Conservation (phyloP, 1,140 invertebrate species). For the Ceratina calcarata region DNA sequence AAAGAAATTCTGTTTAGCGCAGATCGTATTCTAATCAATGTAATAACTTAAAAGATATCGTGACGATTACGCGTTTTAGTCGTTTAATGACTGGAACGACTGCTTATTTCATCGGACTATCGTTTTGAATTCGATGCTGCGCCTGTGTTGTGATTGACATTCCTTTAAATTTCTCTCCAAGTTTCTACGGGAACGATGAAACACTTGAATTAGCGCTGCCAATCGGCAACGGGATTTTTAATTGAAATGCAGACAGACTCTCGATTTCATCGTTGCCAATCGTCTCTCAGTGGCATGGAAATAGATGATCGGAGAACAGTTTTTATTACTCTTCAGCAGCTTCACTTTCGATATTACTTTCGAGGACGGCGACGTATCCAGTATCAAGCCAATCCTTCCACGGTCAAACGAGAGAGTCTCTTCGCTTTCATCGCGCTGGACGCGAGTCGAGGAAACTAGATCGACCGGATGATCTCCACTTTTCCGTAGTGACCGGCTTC, state of each 20-base stretch:
- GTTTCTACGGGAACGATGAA: conserved; percentile 2
- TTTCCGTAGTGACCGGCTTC: conserved; percentile 30
- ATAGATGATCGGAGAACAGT: conserved; percentile 53
- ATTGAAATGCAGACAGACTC: conserved; percentile 5
- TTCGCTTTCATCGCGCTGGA: conserved; percentile 71
- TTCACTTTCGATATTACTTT: conserved; percentile 79
- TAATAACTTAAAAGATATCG: neutral
- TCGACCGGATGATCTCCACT: conserved; percentile 64
- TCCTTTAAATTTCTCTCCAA: conserved; percentile 10
- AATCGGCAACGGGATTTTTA: neutral
- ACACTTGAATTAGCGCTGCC: no score
- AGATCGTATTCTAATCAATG: conserved; percentile 4
- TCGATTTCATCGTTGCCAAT: conserved; percentile 49
- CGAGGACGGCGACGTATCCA: conserved; percentile 75
- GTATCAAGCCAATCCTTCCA: conserved; percentile 71
- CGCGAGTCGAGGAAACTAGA: conserved; percentile 67
- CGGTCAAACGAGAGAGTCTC: conserved; percentile 71
- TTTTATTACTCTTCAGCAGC: conserved; percentile 61
- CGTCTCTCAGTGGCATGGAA: conserved; percentile 43
- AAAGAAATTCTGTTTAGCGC: neutral
- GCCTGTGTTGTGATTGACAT: neutral
- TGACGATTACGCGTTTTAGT: conserved; percentile 36
- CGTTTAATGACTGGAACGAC: conserved; percentile 44
- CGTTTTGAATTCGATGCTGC: no score
- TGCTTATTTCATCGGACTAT: neutral